Percentiles rank a stretch among this genome's conserved stretches.
phyloP scores from a whole-genome alignment of 2,797 vertebrate species.

The Halcyon badia region DNA sequence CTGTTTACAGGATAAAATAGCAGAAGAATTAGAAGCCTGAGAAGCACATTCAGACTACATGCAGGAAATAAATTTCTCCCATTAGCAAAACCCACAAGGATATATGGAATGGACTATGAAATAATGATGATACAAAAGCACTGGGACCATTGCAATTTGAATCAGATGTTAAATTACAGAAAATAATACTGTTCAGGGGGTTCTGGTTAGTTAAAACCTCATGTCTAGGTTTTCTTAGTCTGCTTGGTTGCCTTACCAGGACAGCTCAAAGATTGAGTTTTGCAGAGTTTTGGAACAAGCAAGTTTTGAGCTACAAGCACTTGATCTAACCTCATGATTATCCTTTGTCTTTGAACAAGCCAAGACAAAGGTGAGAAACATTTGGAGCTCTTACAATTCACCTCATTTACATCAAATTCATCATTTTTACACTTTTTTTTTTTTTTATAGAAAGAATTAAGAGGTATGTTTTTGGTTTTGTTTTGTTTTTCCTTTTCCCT shows the following conservation, averaged over 20 bases:
- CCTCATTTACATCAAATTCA: neutral
- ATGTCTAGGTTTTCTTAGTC: neutral
- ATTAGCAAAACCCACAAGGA: rapidly evolving
- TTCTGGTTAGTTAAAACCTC: neutral
- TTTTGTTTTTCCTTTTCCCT: neutral
- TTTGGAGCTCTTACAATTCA: neutral
- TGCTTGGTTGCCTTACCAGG: neutral
- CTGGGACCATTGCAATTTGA: neutral
- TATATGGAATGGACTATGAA: neutral
- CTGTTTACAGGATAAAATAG: neutral
- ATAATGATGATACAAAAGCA: neutral
- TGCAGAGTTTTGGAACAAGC: neutral
- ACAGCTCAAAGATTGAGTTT: neutral
- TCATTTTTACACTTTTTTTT: neutral
- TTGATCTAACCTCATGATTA: neutral
- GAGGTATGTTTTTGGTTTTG: neutral
- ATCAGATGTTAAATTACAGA: neutral
- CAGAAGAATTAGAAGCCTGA: neutral
- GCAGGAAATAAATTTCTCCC: neutral
- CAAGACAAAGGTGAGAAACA: neutral
- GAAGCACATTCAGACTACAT: neutral
- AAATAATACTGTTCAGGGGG: neutral
- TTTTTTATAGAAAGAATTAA: neutral
- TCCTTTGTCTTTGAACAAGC: neutral
- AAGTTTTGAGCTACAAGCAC: neutral